Conservation (phyloP, 2,113 vertebrate genomes). For the Cygnus atratus region DNA sequence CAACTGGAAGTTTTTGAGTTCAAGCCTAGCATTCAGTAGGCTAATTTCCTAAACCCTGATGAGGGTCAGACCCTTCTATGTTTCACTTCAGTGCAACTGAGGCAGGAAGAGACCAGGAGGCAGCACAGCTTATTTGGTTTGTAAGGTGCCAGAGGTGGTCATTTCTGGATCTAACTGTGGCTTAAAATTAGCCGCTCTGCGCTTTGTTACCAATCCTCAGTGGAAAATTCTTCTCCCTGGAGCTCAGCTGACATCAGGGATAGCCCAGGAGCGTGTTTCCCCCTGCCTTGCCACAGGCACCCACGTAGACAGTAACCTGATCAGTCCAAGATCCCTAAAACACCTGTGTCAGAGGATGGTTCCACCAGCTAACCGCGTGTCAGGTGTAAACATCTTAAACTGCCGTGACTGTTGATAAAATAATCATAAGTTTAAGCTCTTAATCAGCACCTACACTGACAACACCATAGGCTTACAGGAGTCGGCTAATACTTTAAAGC, state of each 20-base stretch:
- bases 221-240: neutral
- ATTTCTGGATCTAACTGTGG: neutral
- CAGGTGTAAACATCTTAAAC: neutral
- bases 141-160: neutral
- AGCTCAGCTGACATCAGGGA: neutral
- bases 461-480: neutral
- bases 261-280: neutral
- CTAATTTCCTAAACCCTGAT: neutral
- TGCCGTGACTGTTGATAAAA: neutral
- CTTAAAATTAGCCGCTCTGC: neutral
- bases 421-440: neutral
- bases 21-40: neutral
- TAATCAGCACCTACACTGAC: neutral
- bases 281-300: neutral
- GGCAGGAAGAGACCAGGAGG: neutral
- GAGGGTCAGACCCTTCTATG: accelerated
- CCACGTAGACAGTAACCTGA: accelerated
- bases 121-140: neutral
- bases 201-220: neutral
- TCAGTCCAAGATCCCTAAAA: neutral
- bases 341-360: neutral
- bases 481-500: neutral
- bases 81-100: neutral
- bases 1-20: neutral
- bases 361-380: neutral